Percentiles rank a stretch among this genome's conserved stretches.
phyloP scores from a whole-genome alignment of 2,888 invertebrate genomes.

The Cantharis rufa region DNA sequence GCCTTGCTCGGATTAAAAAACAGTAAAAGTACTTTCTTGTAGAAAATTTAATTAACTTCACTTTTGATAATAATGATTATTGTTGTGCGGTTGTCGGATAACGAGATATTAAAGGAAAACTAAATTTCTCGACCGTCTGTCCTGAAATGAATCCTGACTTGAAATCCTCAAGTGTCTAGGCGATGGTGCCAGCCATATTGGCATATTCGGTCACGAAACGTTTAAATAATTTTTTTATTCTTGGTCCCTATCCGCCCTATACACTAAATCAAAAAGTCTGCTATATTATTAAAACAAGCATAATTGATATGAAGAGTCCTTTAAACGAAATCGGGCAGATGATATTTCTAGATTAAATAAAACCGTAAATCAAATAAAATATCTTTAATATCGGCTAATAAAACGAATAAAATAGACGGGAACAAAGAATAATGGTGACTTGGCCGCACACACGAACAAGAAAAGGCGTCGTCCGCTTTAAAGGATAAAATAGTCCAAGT shows the following conservation, averaged over 20 bases:
- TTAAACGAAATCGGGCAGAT: not conserved
- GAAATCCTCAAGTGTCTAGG: not conserved
- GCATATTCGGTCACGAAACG: not conserved
- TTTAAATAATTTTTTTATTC: not conserved
- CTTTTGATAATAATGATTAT: not conserved
- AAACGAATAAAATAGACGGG: not conserved
- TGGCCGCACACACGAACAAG: not conserved
- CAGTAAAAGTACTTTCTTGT: not conserved
- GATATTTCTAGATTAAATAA: not conserved
- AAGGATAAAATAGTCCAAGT: not conserved
- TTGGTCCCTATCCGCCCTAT: not conserved
- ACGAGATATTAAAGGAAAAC: not conserved
- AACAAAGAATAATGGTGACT: not conserved
- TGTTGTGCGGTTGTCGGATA: not conserved
- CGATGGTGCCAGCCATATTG: not conserved
- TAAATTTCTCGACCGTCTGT: not conserved
- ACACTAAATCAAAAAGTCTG: not conserved
- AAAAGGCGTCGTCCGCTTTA: not conserved
- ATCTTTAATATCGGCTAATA: conserved; percentile 5
- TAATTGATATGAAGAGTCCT: not conserved
- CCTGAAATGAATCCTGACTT: not conserved
- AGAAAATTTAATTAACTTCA: not conserved
- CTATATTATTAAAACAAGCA: not conserved
- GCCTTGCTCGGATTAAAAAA: too few species aligned
- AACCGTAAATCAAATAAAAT: not conserved